Evolutionary conservation across 1,140 invertebrate species (phyloP).

Genomic region (Nymphalis io): DNA sequence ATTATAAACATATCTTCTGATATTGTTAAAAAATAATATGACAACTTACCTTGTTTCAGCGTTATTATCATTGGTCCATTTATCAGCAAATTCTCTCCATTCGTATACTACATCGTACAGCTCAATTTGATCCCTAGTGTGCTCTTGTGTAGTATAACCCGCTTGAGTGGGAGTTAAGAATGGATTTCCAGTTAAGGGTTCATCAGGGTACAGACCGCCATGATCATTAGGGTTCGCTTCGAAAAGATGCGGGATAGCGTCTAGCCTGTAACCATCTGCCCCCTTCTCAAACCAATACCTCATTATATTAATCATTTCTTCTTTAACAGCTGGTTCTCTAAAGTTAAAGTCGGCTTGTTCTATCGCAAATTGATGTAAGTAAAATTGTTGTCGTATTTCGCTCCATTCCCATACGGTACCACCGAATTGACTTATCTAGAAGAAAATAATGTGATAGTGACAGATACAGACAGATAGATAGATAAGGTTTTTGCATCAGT

Average conservation of each 20-base stretch:
- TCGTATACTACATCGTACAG: constrained; percentile 72
- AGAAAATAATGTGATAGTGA: background rate
- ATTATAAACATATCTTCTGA: background rate
- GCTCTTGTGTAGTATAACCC: constrained; percentile 78
- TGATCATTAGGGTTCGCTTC: constrained; percentile 75
- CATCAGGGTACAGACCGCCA: constrained; percentile 81
- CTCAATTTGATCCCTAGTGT: constrained; percentile 82
- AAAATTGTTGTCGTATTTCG: constrained; percentile 83
- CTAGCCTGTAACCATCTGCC: constrained; percentile 86
- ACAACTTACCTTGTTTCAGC: constrained; percentile 57
- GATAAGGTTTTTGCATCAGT: no score
- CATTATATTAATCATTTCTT: constrained; percentile 81
- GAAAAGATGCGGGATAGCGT: constrained; percentile 83
- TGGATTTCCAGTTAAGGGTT: constrained; percentile 72
- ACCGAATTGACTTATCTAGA: constrained; percentile 76
- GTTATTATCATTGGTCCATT: constrained; percentile 69
- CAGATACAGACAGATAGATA: no score
- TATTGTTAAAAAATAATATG: background rate
- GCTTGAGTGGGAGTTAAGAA: constrained; percentile 51
- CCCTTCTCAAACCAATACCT: constrained; percentile 83
- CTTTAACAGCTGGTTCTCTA: constrained; percentile 75
- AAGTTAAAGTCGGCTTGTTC: constrained; percentile 87
- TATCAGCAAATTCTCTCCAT: constrained; percentile 82
- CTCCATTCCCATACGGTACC: constrained; percentile 85
- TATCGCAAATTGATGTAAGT: constrained; percentile 84